These are phyloP conservation scores for Siniperca scherzeri DNA, from an alignment of 2,797 vertebrate genomes.

Conservation along the genomic window DNA sequence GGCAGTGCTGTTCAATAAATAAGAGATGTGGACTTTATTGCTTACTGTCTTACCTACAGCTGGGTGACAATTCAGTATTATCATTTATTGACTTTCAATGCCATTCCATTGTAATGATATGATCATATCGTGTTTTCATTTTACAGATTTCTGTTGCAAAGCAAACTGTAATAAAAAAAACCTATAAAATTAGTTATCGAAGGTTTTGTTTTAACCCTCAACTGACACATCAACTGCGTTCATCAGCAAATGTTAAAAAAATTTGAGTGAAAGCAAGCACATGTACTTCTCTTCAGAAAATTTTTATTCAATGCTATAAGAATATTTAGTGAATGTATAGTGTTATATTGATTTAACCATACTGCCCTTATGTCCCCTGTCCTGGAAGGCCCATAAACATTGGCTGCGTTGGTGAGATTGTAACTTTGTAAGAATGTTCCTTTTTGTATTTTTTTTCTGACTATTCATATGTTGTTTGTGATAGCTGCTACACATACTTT, in stretches of 20 bases:
- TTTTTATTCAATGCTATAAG: too few relatives aligned
- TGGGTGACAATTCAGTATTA: not conserved
- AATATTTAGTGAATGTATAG: too few relatives aligned
- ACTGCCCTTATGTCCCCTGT: not conserved
- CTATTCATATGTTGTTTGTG: not conserved
- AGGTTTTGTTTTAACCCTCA: not conserved
- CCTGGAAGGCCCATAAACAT: not conserved
- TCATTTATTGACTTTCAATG: not conserved
- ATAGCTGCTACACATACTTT: not conserved
- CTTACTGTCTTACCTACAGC: not conserved
- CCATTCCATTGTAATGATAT: not conserved
- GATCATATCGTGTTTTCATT: not conserved
- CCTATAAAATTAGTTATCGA: not conserved
- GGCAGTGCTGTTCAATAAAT: not conserved
- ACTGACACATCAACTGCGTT: not conserved
- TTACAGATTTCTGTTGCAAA: not conserved
- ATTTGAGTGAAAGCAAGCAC: not conserved
- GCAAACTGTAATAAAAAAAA: not conserved
- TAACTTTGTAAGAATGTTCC: not conserved
- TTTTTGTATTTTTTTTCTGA: constrained; percentile 8
- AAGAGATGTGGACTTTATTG: not conserved
- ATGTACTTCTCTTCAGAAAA: not conserved
- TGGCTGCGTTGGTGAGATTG: not conserved
- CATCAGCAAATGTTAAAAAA: too few relatives aligned
- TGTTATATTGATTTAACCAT: not conserved